These are phyloP conservation scores for Pediacus dermestoides DNA, from an alignment of 2,888 invertebrate genomes.

Conservation along the genomic window DNA sequence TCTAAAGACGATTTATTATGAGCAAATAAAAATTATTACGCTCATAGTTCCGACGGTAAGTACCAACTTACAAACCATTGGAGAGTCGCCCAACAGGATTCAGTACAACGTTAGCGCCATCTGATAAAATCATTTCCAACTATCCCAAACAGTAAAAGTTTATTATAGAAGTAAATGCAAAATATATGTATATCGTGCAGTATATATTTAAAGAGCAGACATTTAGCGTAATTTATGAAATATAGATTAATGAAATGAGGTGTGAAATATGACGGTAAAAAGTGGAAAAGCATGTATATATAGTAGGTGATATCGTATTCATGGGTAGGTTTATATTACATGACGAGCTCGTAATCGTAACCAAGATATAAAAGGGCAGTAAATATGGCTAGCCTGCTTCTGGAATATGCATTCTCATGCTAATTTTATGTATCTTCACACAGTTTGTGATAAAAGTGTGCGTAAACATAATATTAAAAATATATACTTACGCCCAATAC, in stretches of 20 bases:
- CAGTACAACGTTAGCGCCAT: slow-evolving; percentile 1
- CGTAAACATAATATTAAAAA: too few species aligned
- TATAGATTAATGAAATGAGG: slow-evolving; percentile 27
- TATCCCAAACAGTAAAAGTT: slow-evolving; percentile 6
- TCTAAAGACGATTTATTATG: too few species aligned
- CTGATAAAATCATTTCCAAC: slow-evolving; percentile 1
- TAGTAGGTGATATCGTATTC: slow-evolving; percentile 41
- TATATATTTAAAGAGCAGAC: slow-evolving; percentile 10
- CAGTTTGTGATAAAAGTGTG: too few species aligned
- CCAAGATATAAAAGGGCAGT: slow-evolving; percentile 45
- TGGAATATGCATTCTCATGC: slow-evolving; percentile 43
- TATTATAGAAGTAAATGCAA: slow-evolving; percentile 7
- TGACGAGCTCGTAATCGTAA: slow-evolving; percentile 45
- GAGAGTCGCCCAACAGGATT: background rate
- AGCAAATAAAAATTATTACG: too few species aligned
- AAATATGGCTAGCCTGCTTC: slow-evolving; percentile 41
- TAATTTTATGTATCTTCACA: slow-evolving; percentile 37
- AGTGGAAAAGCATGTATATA: slow-evolving; percentile 43
- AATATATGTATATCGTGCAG: slow-evolving; percentile 7
- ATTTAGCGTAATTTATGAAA: slow-evolving; percentile 22
- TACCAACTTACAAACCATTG: too few species aligned
- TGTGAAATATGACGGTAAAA: slow-evolving; percentile 37
- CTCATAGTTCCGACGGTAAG: too few species aligned
- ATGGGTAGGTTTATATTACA: slow-evolving; percentile 40
- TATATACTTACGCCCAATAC: too few species aligned